Conservation (phyloP, 2,888 invertebrate genomes). For the Xestobium rufovillosum region DNA sequence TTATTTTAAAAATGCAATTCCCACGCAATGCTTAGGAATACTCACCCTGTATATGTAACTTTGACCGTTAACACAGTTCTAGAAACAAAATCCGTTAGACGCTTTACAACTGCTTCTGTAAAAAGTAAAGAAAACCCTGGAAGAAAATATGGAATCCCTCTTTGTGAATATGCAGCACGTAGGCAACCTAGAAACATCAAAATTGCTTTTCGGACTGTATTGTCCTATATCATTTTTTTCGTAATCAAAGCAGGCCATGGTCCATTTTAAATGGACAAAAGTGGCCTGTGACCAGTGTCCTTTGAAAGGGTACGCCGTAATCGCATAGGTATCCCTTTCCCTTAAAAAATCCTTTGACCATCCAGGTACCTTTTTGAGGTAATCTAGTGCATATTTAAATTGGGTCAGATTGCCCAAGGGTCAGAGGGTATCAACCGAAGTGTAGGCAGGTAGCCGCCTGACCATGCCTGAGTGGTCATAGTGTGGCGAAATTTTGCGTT, state of each 20-base stretch:
- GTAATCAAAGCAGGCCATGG: conserved; percentile 21
- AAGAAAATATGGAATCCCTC: conserved; percentile 1
- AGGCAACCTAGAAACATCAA: no score
- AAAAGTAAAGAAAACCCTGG: no score
- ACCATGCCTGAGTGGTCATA: conserved; percentile 13
- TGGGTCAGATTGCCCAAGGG: conserved; percentile 33
- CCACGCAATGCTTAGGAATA: no score
- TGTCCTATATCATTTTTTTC: conserved; percentile 11
- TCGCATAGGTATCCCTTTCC: conserved; percentile 22
- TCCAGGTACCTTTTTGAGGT: conserved; percentile 24
- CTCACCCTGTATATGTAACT: no score
- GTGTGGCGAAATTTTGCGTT: conserved; percentile 9
- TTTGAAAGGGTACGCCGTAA: no score
- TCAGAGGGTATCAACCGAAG: conserved; percentile 33
- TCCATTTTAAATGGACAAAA: conserved; percentile 30
- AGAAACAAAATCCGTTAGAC: no score
- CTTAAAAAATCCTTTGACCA: conserved; percentile 24
- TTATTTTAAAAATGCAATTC: no score
- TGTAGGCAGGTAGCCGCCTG: conserved; percentile 31
- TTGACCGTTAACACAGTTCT: no score
- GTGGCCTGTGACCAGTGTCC: no score
- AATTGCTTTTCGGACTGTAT: no score
- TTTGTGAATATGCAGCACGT: no score
- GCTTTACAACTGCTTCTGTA: no score
- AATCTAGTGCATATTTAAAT: conserved; percentile 33